Evolutionary conservation across 2,888 invertebrate genomes (phyloP).

Genomic region (Andrena camellia): DNA sequence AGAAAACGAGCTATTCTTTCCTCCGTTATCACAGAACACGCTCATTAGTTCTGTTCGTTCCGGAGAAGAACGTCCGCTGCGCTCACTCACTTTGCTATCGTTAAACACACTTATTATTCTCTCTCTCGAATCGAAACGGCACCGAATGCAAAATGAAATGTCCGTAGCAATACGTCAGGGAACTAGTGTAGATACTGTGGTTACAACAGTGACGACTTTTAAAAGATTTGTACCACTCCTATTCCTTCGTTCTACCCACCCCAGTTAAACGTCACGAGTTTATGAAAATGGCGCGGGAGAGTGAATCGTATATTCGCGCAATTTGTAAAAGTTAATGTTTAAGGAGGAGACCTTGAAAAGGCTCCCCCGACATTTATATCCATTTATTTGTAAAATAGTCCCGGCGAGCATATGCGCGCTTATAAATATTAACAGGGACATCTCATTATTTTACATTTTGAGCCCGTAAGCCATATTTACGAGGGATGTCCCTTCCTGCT

Average conservation of each 20-base stretch:
- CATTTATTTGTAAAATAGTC: conserved; percentile 59
- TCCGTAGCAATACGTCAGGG: background rate
- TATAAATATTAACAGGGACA: conserved; percentile 79
- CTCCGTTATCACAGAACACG: conserved; percentile 7
- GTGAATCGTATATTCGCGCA: background rate
- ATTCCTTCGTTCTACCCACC: background rate
- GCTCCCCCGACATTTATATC: conserved; percentile 50
- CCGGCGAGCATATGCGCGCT: conserved; percentile 62
- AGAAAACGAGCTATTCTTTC: background rate
- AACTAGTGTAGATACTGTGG: background rate
- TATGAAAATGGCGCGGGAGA: conserved; percentile 1
- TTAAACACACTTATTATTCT: conserved; percentile 26
- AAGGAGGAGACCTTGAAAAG: conserved; percentile 30
- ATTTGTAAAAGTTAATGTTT: conserved; percentile 36
- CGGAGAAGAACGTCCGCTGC: background rate
- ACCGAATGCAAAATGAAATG: background rate
- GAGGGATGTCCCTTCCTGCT: conserved; percentile 62
- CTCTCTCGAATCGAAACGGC: background rate
- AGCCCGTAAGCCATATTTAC: conserved; percentile 81
- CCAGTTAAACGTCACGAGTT: conserved; percentile 4
- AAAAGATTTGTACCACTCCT: background rate
- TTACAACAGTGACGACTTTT: background rate
- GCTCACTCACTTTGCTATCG: background rate
- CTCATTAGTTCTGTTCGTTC: conserved; percentile 22
- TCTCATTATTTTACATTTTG: conserved; percentile 80